These are phyloP conservation scores for Euproctis similis DNA, from an alignment of 2,888 invertebrate species.

Conservation along the genomic window DNA sequence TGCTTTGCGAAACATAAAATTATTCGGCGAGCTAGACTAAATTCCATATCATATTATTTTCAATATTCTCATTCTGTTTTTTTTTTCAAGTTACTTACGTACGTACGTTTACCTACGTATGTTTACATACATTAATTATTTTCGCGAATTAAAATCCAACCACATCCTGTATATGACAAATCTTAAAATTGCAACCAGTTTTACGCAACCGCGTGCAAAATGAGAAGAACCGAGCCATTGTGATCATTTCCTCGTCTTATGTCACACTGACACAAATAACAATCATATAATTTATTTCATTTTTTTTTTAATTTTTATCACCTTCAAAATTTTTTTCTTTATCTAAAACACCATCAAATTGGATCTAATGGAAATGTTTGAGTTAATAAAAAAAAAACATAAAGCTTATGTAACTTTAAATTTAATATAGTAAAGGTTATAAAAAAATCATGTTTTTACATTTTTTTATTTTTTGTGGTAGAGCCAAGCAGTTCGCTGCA, in stretches of 20 bases:
- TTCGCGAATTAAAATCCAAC: too few relatives aligned
- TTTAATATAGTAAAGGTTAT: background rate
- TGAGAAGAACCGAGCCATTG: constrained; percentile 49
- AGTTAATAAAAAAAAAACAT: constrained; percentile 1
- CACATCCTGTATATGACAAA: constrained; percentile 36
- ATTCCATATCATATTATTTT: too few relatives aligned
- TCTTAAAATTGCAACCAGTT: constrained; percentile 49
- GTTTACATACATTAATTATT: too few relatives aligned
- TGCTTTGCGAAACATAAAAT: too few relatives aligned
- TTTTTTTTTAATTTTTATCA: background rate
- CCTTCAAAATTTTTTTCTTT: constrained; percentile 1
- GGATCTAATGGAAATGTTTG: background rate
- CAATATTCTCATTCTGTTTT: too few relatives aligned
- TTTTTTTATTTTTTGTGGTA: too few relatives aligned
- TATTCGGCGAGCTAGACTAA: too few relatives aligned
- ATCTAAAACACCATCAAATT: constrained; percentile 10
- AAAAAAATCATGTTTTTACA: too few relatives aligned
- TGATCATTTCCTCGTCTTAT: constrained; percentile 50
- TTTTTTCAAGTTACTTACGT: too few relatives aligned
- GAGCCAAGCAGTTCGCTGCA: too few relatives aligned
- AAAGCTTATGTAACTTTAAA: background rate
- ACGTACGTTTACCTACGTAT: too few relatives aligned
- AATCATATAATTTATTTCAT: constrained; percentile 13
- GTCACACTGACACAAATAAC: constrained; percentile 31
- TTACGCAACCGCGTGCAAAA: constrained; percentile 59